Conservation (phyloP, 2,113 vertebrate species). For the Elanus axillaris region DNA sequence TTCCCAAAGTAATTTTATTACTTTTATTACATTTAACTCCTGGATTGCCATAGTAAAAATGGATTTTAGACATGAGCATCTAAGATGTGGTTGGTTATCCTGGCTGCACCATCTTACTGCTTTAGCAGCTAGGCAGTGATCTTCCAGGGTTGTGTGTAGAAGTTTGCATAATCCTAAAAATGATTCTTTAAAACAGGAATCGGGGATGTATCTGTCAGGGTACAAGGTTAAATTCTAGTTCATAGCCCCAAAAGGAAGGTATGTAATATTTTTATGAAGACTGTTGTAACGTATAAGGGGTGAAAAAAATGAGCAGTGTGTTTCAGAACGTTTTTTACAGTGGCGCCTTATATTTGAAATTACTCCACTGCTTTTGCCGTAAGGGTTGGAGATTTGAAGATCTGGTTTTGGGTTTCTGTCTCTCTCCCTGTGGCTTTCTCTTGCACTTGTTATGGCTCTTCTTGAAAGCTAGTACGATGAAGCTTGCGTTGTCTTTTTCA, state of each 20-base stretch:
- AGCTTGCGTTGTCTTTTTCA: background rate
- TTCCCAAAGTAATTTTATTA: background rate
- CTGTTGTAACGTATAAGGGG: background rate
- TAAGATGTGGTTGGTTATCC: background rate
- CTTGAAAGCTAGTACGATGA: background rate
- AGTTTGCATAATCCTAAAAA: background rate
- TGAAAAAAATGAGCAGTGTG: background rate
- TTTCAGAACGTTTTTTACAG: background rate
- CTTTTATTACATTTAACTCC: background rate
- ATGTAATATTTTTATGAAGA: background rate
- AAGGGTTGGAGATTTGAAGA: background rate
- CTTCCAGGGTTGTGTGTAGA: background rate
- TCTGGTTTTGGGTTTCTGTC: background rate
- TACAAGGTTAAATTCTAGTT: background rate
- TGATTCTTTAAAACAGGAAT: background rate
- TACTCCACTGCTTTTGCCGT: background rate
- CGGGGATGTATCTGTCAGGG: background rate
- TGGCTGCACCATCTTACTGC: background rate
- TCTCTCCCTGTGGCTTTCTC: background rate
- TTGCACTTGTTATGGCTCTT: background rate
- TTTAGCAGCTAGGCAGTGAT: background rate
- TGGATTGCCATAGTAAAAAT: background rate
- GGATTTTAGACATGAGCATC: background rate
- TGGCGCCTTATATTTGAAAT: background rate
- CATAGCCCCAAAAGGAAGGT: background rate